These are phyloP conservation scores for Graptemys geographica DNA, from an alignment of 2,797 vertebrate genomes.

Conservation along the genomic window DNA sequence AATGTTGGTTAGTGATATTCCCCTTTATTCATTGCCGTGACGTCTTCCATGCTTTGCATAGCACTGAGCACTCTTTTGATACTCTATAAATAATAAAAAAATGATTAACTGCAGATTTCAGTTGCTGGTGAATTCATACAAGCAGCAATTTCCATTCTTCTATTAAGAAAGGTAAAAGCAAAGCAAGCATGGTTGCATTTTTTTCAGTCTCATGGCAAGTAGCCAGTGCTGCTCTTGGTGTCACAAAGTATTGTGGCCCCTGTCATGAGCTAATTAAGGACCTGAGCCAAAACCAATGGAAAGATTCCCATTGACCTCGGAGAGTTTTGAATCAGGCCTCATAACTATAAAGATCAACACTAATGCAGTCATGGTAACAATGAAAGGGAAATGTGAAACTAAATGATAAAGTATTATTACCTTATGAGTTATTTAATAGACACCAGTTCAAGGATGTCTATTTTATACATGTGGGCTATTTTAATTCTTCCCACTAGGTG, in stretches of 20 bases:
- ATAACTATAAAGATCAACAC: background rate
- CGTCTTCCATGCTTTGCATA: background rate
- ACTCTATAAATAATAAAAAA: background rate
- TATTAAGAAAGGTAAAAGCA: background rate
- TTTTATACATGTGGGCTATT: background rate
- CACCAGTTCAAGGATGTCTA: background rate
- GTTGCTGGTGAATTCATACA: background rate
- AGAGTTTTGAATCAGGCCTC: background rate
- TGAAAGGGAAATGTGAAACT: background rate
- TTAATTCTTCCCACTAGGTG: background rate
- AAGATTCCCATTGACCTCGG: background rate
- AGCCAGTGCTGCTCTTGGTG: background rate
- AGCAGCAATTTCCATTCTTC: background rate
- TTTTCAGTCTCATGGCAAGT: background rate
- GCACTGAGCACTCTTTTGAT: background rate
- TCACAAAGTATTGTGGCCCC: background rate
- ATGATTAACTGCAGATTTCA: background rate
- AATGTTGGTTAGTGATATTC: background rate
- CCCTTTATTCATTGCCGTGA: background rate
- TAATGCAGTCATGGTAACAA: background rate
- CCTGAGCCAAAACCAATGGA: background rate
- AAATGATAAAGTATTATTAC: background rate
- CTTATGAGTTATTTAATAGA: background rate
- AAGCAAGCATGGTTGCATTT: background rate
- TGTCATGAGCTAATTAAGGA: rapidly evolving